phyloP scores from a whole-genome alignment of 2,888 invertebrate genomes.

The Drosophila putrida region DNA sequence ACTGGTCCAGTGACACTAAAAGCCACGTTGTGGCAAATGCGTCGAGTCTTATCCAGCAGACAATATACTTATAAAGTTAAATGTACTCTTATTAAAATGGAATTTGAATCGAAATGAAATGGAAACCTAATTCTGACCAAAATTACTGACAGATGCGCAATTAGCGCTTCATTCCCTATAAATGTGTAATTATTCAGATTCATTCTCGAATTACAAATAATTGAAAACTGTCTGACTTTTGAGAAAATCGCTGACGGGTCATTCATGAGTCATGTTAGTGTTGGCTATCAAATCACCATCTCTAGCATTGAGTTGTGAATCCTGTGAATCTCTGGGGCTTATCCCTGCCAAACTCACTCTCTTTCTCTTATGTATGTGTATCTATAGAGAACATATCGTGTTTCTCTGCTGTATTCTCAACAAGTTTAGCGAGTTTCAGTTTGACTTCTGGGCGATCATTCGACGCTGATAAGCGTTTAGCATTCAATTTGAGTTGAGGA shows the following conservation, averaged over 20 bases:
- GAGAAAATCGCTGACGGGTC: conserved; percentile 56
- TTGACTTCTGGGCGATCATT: conserved; percentile 81
- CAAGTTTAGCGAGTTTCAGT: conserved; percentile 82
- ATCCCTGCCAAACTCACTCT: conserved; percentile 26
- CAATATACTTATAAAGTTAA: conserved; percentile 57
- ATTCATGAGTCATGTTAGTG: conserved; percentile 45
- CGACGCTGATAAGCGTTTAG: conserved; percentile 78
- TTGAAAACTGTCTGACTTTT: conserved; percentile 73
- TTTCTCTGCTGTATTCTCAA: conserved; percentile 52
- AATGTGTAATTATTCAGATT: conserved; percentile 45
- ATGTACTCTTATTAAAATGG: conserved; percentile 24
- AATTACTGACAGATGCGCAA: conserved; percentile 77
- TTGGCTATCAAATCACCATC: conserved; percentile 76
- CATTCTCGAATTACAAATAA: conserved; percentile 57
- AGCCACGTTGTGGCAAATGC: conserved; percentile 54
- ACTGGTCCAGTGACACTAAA: conserved; percentile 76
- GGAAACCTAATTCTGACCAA: conserved; percentile 36
- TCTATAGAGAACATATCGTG: conserved; percentile 58
- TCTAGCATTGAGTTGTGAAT: conserved; percentile 28
- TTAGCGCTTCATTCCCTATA: conserved; percentile 51
- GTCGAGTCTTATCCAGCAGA: conserved; percentile 31
- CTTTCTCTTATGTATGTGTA: background rate
- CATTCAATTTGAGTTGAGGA: conserved; percentile 38
- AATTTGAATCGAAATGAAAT: conserved; percentile 39
- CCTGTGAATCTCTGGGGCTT: conserved; percentile 35